A percentile compares a stretch with the other conserved stretches of the same genome.
These are phyloP conservation scores for Caranx ignobilis DNA, from an alignment of 2,113 vertebrate genomes.

Conservation along the genomic window DNA sequence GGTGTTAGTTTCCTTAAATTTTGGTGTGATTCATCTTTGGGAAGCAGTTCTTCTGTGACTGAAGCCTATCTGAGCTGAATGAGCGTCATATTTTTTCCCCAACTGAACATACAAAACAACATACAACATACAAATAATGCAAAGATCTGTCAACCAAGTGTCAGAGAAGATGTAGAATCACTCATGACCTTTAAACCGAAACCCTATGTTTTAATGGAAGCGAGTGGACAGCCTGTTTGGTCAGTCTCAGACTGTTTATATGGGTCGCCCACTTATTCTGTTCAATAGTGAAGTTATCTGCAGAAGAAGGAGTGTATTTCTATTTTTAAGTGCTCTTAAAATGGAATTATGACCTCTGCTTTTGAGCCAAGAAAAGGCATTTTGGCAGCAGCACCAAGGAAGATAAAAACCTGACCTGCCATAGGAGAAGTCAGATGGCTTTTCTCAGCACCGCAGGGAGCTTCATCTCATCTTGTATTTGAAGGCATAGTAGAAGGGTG, in stretches of 20 bases:
- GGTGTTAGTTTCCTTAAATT: background rate
- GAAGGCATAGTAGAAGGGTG: background rate
- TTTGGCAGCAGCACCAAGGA: constrained; percentile 41
- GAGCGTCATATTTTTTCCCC: background rate
- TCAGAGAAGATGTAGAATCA: background rate
- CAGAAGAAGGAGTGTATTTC: background rate
- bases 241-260: constrained; percentile 38
- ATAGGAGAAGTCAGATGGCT: constrained; percentile 10
- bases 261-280: constrained; percentile 22
- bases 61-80: background rate
- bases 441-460: constrained; percentile 5
- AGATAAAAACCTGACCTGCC: background rate
- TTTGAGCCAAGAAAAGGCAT: constrained; percentile 21
- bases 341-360: background rate
- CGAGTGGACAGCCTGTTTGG: background rate
- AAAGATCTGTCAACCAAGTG: constrained; percentile 16
- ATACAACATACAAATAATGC: constrained; percentile 33
- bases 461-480: constrained; percentile 21
- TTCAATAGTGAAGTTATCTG: constrained; percentile 35
- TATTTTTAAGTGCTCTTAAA: constrained; percentile 48
- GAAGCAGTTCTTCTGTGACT: background rate
- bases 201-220: constrained; percentile 50
- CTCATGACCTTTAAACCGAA: constrained; percentile 43
- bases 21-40: background rate
- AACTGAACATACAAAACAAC: background rate